Percentiles rank a stretch among this genome's conserved stretches.
These are phyloP conservation scores for Epistrophe grossulariae DNA, from an alignment of 2,888 invertebrate species.

Conservation along the genomic window DNA sequence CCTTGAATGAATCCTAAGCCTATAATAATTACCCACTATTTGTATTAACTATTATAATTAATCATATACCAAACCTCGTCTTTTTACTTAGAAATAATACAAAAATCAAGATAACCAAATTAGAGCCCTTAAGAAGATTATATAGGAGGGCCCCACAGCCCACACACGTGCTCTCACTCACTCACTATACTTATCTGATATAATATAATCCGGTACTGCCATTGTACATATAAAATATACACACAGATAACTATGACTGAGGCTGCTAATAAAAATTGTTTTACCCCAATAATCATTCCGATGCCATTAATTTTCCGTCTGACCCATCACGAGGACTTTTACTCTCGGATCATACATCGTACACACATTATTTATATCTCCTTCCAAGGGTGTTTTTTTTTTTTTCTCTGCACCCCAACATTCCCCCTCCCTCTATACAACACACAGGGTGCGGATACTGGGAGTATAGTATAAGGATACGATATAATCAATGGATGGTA, in stretches of 20 bases:
- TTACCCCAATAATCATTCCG: conserved; percentile 63
- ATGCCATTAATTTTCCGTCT: conserved; percentile 67
- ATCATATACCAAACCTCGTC: too few species aligned
- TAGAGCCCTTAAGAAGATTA: not conserved
- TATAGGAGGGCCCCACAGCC: not conserved
- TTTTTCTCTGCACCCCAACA: too few species aligned
- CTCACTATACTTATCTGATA: not conserved
- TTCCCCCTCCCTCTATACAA: not conserved
- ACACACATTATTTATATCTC: conserved; percentile 55
- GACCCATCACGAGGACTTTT: conserved; percentile 64
- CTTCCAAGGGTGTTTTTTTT: not conserved
- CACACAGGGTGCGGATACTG: not conserved
- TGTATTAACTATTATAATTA: too few species aligned
- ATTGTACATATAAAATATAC: not conserved
- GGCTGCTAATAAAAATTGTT: conserved; percentile 57
- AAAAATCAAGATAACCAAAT: not conserved
- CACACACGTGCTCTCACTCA: not conserved
- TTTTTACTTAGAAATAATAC: not conserved
- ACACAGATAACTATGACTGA: conserved; percentile 21
- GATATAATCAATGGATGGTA: conserved; percentile 61
- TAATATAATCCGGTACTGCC: not conserved
- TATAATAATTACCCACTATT: too few species aligned
- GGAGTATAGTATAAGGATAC: conserved; percentile 31
- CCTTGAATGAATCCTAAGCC: too few species aligned
- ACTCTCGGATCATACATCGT: conserved; percentile 56